Conservation (phyloP, 2,113 vertebrate genomes). For the Pica pica region DNA sequence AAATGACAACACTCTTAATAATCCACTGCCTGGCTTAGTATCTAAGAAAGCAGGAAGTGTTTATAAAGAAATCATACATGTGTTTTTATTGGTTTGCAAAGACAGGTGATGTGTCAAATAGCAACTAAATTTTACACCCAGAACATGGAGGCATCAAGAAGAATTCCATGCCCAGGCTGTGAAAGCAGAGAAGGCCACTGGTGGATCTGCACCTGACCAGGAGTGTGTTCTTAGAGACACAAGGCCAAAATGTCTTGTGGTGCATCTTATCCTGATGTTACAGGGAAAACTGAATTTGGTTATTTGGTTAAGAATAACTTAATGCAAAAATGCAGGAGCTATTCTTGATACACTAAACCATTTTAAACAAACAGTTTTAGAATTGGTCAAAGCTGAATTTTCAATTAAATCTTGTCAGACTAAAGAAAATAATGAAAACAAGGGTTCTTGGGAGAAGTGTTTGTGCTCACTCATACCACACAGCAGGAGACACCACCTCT, state of each 20-base stretch:
- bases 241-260: background rate
- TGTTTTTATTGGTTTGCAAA: background rate
- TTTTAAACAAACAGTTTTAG: background rate
- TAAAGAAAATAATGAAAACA: background rate
- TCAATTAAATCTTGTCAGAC: background rate
- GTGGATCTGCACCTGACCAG: background rate
- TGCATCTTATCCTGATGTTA: background rate
- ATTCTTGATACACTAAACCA: background rate
- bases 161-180: background rate
- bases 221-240: background rate
- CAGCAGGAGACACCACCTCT: background rate
- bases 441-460: background rate
- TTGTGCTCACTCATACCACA: background rate
- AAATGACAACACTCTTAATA: background rate
- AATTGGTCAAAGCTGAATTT: background rate
- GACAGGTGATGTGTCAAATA: background rate
- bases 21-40: background rate
- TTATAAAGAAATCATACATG: background rate
- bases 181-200: background rate
- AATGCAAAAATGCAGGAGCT: background rate
- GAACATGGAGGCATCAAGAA: background rate
- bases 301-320: background rate
- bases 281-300: background rate
- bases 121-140: background rate
- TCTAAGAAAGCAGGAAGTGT: background rate